These are phyloP conservation scores for Arrhopalites spinosus DNA, from an alignment of 2,888 invertebrate species.

Conservation along the genomic window DNA sequence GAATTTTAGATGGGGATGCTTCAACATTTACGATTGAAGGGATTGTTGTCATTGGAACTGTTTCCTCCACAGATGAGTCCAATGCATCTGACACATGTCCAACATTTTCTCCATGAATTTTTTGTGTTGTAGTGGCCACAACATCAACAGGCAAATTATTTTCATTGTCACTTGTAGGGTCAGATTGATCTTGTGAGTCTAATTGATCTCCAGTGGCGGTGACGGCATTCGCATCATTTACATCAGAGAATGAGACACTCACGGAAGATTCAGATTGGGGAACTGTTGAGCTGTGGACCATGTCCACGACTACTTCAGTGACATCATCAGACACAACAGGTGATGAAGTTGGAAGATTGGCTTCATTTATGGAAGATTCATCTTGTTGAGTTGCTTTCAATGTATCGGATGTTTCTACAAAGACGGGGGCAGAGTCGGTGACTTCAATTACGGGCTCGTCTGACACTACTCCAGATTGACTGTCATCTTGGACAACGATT, in stretches of 20 bases:
- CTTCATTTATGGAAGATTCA: background rate
- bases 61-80: background rate
- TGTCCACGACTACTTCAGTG: background rate
- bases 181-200: slow-evolving; percentile 10
- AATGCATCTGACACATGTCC: background rate
- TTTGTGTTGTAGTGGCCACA: background rate
- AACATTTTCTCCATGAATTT: background rate
- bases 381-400: background rate
- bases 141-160: background rate
- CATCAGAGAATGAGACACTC: background rate
- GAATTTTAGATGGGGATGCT: too few species aligned
- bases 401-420: background rate
- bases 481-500: background rate
- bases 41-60: too few species aligned
- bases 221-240: background rate
- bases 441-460: background rate
- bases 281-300: background rate
- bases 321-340: slow-evolving; percentile 1
- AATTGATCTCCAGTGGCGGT: background rate
- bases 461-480: too few species aligned
- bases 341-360: background rate
- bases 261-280: slow-evolving; percentile 4
- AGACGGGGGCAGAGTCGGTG: background rate
- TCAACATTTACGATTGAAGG: too few species aligned
- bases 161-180: background rate